Conservation (phyloP, 2,888 invertebrate genomes). For the Nemurella pictetii region DNA sequence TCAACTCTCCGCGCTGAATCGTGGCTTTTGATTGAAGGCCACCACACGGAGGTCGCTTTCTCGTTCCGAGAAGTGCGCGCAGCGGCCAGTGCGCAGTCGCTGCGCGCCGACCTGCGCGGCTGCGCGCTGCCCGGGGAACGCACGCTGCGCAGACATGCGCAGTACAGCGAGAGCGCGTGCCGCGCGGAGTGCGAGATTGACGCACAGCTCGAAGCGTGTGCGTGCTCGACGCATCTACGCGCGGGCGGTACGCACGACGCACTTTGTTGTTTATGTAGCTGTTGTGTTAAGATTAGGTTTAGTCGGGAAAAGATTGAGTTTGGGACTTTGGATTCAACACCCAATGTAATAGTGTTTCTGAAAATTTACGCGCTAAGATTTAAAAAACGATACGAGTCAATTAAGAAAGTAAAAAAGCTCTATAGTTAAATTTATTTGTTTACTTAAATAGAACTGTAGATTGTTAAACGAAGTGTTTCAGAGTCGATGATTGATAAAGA, state of each 20-base stretch:
- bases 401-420: no score
- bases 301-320: no score
- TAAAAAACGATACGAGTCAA: no score
- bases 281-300: no score
- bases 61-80: slow-evolving; percentile 3
- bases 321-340: not conserved
- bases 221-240: slow-evolving; percentile 33
- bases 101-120: not conserved
- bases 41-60: not conserved
- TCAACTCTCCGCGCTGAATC: no score
- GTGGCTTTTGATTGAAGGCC: no score
- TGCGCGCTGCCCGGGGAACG: slow-evolving; percentile 30
- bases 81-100: slow-evolving; percentile 5
- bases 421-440: no score
- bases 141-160: not conserved
- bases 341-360: not conserved
- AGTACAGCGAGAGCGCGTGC: slow-evolving; percentile 30
- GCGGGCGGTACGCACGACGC: not conserved
- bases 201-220: slow-evolving; percentile 22
- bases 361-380: not conserved
- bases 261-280: not conserved
- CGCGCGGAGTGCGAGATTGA: slow-evolving; percentile 21
- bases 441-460: no score
- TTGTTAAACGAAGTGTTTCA: no score
- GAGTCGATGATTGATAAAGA: no score